Evolutionary conservation across 2,113 vertebrate genomes (phyloP).

Genomic region (Budorcas taxicolor): DNA sequence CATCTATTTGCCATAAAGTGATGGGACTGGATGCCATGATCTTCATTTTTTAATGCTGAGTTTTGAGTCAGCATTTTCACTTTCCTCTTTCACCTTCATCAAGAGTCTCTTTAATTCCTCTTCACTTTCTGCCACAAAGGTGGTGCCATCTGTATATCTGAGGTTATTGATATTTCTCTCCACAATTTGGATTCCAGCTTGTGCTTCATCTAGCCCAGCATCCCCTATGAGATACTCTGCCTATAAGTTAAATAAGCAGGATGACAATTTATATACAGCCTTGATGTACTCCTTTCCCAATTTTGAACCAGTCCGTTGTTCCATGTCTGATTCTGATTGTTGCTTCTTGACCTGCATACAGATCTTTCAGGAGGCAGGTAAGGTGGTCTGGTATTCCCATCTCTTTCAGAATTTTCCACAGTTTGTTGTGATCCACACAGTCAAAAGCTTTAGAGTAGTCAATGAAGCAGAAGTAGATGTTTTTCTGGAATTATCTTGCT

Average conservation of each 20-base stretch:
- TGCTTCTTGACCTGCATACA: not conserved
- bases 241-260: not conserved
- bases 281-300: not conserved
- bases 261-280: not conserved
- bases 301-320: not conserved
- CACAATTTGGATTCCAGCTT: not conserved
- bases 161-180: not conserved
- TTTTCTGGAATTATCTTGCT: not conserved
- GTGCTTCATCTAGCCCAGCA: not conserved
- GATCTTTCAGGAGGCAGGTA: not conserved
- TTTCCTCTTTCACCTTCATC: not conserved
- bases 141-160: not conserved
- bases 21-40: not conserved
- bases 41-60: not conserved
- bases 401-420: not conserved
- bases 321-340: not conserved
- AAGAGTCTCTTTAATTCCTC: not conserved
- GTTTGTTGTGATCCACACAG: not conserved
- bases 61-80: not conserved
- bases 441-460: not conserved
- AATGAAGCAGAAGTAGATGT: not conserved
- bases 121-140: not conserved
- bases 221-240: not conserved
- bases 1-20: not conserved
- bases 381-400: not conserved